Conservation (phyloP, 2,888 invertebrate species). For the Ceraclea dissimilis region DNA sequence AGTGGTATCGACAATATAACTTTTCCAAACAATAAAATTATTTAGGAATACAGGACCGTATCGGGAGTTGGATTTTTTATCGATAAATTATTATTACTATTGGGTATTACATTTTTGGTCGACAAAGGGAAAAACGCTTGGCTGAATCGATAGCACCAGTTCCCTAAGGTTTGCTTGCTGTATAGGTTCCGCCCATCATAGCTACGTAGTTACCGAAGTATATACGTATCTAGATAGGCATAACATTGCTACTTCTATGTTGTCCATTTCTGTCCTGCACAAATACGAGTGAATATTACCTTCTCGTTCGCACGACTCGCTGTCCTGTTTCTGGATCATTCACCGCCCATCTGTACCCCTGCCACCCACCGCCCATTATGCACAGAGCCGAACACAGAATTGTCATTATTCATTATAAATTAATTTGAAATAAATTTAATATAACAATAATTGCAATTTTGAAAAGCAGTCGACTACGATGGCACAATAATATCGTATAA, state of each 20-base stretch:
- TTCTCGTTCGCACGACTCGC: not conserved
- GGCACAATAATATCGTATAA: no score
- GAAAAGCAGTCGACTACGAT: no score
- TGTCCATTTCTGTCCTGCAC: slow-evolving; percentile 1
- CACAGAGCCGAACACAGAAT: not conserved
- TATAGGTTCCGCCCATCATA: not conserved
- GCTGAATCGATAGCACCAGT: not conserved
- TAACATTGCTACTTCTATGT: not conserved
- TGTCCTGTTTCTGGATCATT: slow-evolving; percentile 1
- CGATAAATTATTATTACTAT: not conserved
- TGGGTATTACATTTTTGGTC: not conserved
- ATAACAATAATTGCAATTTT: no score
- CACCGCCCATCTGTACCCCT: slow-evolving; percentile 3
- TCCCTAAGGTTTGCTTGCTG: not conserved
- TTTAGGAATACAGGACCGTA: not conserved
- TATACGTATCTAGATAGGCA: not conserved
- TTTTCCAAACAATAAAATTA: not conserved
- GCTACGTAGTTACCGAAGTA: not conserved
- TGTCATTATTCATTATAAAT: no score
- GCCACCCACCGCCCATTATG: not conserved
- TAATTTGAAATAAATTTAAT: no score
- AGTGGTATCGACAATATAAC: not conserved
- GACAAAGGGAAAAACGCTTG: not conserved
- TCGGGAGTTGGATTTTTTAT: not conserved
- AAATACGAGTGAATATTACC: not conserved